Evolutionary conservation across 1,140 invertebrate genomes (phyloP).

Genomic region (Micrasema minimum): DNA sequence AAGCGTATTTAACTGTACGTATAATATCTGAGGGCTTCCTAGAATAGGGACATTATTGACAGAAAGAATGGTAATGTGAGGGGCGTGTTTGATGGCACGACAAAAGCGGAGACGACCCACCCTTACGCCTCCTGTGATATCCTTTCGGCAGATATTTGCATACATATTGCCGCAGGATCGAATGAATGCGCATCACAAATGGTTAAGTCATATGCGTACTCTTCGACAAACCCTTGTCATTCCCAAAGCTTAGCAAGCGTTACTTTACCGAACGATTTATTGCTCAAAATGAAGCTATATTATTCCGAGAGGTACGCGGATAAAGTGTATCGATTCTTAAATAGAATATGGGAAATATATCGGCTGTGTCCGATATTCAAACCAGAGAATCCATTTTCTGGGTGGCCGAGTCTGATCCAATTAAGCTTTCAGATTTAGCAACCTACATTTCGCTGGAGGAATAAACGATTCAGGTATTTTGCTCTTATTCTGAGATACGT

Average conservation of each 20-base stretch:
- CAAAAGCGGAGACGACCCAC: constrained; percentile 10
- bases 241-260: not conserved
- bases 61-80: constrained; percentile 29
- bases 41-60: constrained; percentile 20
- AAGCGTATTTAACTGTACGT: not conserved
- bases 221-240: constrained; percentile 26
- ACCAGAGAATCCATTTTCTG: not conserved
- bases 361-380: not conserved
- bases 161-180: constrained; percentile 50
- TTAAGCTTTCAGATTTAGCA: no score
- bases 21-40: constrained; percentile 10
- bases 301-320: not conserved
- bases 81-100: constrained; percentile 17
- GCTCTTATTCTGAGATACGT: no score
- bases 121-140: constrained; percentile 11
- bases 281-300: not conserved
- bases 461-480: no score
- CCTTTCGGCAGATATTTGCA: constrained; percentile 45
- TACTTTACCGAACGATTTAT: not conserved
- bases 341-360: not conserved
- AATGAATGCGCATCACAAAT: constrained; percentile 50
- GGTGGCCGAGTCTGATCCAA: no score
- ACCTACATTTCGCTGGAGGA: no score
- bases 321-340: not conserved
- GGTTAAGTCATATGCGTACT: constrained; percentile 44